Evolutionary conservation across 2,888 invertebrate species (phyloP), one percentile per base, ranked within the genome.

Genomic region (Quadroppia sp.): DNA sequence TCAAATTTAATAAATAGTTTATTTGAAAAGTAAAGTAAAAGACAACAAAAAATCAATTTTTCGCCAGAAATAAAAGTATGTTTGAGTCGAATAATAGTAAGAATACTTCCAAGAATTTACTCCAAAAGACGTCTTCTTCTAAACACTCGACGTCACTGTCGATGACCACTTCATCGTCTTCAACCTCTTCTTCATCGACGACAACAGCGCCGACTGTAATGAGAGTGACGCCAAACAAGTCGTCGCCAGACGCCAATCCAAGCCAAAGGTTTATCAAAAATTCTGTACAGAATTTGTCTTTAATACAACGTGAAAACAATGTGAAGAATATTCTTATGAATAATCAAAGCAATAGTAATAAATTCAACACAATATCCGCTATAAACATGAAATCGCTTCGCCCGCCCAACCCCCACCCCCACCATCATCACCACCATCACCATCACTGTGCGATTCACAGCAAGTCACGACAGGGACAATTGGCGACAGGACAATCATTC

Each of bases 391-490:
- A 45, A 3, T 3, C 7, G 45, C 7, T 3, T 17, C 53, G 3
- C 23, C 53, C 6, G 2, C 23, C 20, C 25, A 11, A 9, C 6
- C 23, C 3, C 23, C 53, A 23, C 23, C 53, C 20, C 23, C 53
- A 53, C 53, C 53, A 53, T 13, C 53, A 53, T 13, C 53, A 53
- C 13, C 53, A 53, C 23, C 53, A 53, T 53, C 53, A 53, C 25
- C 53, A 53, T 23, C 53, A 53, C 53, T 53, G 53, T 23, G 53
- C 53, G 23, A 53, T 53, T 53, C 53, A 53, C 23, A 53, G 13
- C 25, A 53, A 53, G 25, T 23, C 53, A 7, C 20, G 53, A 53
- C 53, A 53, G 13, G 3, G 9, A 7, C 23, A 20, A 23, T 17
- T 53, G 53, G 9, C 23, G n/a, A 23, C 53, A 11, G 53, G 4